Evolutionary conservation across 2,797 vertebrate genomes (phyloP).

Genomic region (Vespertilio murinus): DNA sequence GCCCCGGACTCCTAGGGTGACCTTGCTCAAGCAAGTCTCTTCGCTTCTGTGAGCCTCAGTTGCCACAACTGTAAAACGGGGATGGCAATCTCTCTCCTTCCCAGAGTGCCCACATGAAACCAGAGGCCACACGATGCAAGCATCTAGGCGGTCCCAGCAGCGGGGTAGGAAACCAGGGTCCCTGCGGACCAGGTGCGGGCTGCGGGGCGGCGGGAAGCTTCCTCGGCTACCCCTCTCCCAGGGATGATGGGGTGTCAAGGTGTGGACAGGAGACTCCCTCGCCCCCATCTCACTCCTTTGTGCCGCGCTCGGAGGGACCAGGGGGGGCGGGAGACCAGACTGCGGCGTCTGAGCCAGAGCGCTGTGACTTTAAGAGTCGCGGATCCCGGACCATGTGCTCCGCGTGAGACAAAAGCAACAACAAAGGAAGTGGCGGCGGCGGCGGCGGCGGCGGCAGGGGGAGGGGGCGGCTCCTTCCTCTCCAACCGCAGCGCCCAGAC

Average conservation of each 20-base stretch:
- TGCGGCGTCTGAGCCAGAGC: conserved; percentile 57
- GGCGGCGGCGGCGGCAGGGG: conserved; percentile 69
- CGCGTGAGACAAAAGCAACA: conserved; percentile 96
- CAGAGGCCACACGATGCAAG: neutral
- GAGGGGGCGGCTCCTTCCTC: conserved; percentile 63
- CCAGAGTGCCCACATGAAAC: neutral
- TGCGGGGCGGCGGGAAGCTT: neutral
- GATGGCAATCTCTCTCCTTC: neutral
- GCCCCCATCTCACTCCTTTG: neutral
- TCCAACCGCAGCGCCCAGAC: conserved; percentile 47
- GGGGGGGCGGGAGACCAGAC: neutral
- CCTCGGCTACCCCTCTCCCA: neutral
- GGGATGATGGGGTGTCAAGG: neutral
- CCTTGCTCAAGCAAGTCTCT: conserved; percentile 68
- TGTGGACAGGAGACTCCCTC: neutral
- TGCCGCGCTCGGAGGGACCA: neutral
- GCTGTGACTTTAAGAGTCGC: conserved; percentile 90
- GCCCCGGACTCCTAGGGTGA: conserved; percentile 21
- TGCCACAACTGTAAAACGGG: conserved; percentile 32
- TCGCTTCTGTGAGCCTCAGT: conserved; percentile 35
- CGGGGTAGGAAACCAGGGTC: neutral
- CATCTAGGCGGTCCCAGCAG: neutral
- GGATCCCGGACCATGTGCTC: conserved; percentile 94
- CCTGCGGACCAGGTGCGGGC: neutral
- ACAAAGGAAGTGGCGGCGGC: conserved; percentile 89